phyloP scores from a whole-genome alignment of 2,888 invertebrate genomes.

The Drosophila atripex region DNA sequence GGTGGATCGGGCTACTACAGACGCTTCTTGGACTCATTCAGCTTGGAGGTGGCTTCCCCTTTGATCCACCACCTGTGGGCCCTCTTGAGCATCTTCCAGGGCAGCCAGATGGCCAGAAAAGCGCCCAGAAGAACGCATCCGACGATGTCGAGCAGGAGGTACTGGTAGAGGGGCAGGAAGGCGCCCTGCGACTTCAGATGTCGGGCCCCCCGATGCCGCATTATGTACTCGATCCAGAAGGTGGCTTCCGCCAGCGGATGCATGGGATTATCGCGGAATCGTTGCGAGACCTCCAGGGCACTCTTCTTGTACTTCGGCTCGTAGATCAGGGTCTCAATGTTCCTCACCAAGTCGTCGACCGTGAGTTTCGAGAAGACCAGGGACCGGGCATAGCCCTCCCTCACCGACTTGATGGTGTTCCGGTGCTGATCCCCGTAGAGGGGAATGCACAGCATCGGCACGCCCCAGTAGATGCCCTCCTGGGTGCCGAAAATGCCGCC shows the following conservation, averaged over 20 bases:
- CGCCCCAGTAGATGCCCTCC: slow-evolving; percentile 83
- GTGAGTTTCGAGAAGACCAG: slow-evolving; percentile 81
- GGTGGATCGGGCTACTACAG: slow-evolving; percentile 28
- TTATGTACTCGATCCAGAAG: slow-evolving; percentile 87
- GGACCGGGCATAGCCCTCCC: slow-evolving; percentile 82
- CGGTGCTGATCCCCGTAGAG: slow-evolving; percentile 84
- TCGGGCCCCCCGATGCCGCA: slow-evolving; percentile 83
- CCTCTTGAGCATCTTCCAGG: slow-evolving; percentile 62
- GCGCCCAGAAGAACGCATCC: slow-evolving; percentile 80
- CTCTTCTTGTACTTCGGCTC: slow-evolving; percentile 82
- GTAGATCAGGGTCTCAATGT: slow-evolving; percentile 80
- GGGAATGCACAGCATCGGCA: slow-evolving; percentile 84
- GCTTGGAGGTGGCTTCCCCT: slow-evolving; percentile 16
- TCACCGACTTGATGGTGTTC: slow-evolving; percentile 82
- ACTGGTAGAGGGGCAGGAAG: slow-evolving; percentile 83
- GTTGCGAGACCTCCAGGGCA: slow-evolving; percentile 84
- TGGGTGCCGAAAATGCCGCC: slow-evolving; percentile 84
- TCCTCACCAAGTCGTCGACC: slow-evolving; percentile 77
- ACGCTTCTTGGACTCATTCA: slow-evolving; percentile 50
- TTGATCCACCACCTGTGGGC: slow-evolving; percentile 54
- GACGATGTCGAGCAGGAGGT: slow-evolving; percentile 85
- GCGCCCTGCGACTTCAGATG: slow-evolving; percentile 83
- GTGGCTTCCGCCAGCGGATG: slow-evolving; percentile 86
- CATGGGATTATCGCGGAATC: slow-evolving; percentile 85
- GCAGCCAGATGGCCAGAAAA: slow-evolving; percentile 65